Percentiles rank a stretch among this genome's conserved stretches.
phyloP scores from a whole-genome alignment of 1,140 invertebrate genomes.

The Drosophila cardini region DNA sequence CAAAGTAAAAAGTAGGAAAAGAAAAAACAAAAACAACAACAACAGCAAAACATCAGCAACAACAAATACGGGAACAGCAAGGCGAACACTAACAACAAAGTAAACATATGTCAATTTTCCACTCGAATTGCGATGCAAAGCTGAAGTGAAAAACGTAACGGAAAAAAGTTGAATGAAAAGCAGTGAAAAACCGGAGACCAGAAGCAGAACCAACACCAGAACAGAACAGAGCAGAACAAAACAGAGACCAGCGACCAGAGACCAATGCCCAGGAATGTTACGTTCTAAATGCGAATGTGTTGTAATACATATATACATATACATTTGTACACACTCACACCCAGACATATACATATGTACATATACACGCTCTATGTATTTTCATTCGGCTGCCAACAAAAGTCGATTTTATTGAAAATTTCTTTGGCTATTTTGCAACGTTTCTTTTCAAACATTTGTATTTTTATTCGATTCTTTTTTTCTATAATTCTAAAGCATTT shows the following conservation, averaged over 20 bases:
- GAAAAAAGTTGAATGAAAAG: conserved; percentile 56
- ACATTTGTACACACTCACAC: conserved; percentile 18
- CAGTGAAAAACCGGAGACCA: conserved; percentile 41
- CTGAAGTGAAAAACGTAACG: conserved; percentile 76
- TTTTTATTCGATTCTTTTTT: conserved; percentile 75
- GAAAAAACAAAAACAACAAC: conserved; percentile 11
- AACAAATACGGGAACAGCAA: conserved; percentile 19
- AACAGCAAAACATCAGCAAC: conserved; percentile 31
- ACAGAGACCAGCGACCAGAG: conserved; percentile 39
- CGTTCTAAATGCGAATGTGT: conserved; percentile 65
- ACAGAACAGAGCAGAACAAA: conserved; percentile 2
- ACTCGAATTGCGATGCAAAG: conserved; percentile 82
- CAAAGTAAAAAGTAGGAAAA: conserved; percentile 28
- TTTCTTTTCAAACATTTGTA: conserved; percentile 62
- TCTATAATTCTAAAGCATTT: conserved; percentile 75
- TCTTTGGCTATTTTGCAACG: conserved; percentile 51
- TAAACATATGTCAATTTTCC: conserved; percentile 83
- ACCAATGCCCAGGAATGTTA: conserved; percentile 69
- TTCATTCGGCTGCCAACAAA: conserved; percentile 78
- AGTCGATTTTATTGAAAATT: conserved; percentile 73
- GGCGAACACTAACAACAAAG: conserved; percentile 71
- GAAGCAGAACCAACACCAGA: conserved; percentile 32
- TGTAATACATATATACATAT: conserved; percentile 34
- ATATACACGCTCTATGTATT: conserved; percentile 37
- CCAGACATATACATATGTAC: conserved; percentile 38